Conservation (phyloP, 2,888 invertebrate genomes). For the Mythimna ferrago region DNA sequence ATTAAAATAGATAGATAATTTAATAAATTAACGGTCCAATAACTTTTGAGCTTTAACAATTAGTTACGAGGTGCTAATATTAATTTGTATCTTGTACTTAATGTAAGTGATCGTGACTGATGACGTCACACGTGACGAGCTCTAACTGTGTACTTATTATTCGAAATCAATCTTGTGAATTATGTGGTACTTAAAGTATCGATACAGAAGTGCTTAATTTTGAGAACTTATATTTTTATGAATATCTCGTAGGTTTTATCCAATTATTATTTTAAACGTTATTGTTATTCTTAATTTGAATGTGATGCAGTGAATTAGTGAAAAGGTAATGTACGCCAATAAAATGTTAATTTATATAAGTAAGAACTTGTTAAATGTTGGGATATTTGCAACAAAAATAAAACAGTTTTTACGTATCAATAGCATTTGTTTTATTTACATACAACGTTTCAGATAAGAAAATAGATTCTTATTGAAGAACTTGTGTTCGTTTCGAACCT, state of each 20-base stretch:
- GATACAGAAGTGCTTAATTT: constrained; percentile 65
- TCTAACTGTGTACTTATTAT: constrained; percentile 63
- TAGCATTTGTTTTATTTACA: constrained; percentile 68
- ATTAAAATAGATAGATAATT: constrained; percentile 52
- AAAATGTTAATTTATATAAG: constrained; percentile 67
- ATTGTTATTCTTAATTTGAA: constrained; percentile 70
- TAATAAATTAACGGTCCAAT: constrained; percentile 66
- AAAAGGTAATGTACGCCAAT: constrained; percentile 73
- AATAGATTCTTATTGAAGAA: constrained; percentile 64
- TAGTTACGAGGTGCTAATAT: constrained; percentile 74
- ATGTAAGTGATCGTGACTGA: constrained; percentile 62
- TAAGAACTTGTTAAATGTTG: constrained; percentile 78
- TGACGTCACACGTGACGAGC: constrained; percentile 49
- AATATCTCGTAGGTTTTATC: constrained; percentile 66
- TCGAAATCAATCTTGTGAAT: constrained; percentile 69
- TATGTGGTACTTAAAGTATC: constrained; percentile 61
- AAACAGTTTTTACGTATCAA: constrained; percentile 76
- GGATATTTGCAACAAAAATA: constrained; percentile 70
- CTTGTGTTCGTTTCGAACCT: constrained; percentile 61
- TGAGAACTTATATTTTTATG: constrained; percentile 65
- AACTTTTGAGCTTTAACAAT: constrained; percentile 67
- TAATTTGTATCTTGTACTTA: constrained; percentile 73
- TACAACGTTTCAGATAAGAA: constrained; percentile 64
- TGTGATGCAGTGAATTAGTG: constrained; percentile 75
- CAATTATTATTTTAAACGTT: constrained; percentile 67